These are phyloP conservation scores for Mallotus villosus DNA, from an alignment of 2,797 vertebrate genomes.

Conservation along the genomic window DNA sequence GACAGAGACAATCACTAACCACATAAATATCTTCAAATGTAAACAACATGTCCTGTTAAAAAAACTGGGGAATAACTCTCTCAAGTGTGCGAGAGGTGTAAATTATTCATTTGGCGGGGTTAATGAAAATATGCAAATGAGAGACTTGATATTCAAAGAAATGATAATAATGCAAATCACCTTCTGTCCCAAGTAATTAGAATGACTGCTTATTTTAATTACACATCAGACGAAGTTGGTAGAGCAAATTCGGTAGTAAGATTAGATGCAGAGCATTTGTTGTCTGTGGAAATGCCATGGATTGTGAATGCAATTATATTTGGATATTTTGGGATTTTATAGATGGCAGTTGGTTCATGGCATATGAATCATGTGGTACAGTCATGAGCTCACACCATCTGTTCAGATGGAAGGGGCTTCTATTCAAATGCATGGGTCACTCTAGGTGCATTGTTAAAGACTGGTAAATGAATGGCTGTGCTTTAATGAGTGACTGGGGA, in stretches of 20 bases:
- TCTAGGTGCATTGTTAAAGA: constrained; percentile 4
- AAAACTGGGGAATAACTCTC: constrained; percentile 50
- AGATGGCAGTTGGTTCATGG: constrained; percentile 3
- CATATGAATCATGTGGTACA: background rate
- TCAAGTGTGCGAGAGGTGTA: constrained; percentile 58
- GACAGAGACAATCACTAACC: constrained; percentile 34
- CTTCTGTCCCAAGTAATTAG: constrained; percentile 74
- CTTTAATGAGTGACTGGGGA: constrained; percentile 15
- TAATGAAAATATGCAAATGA: constrained; percentile 80
- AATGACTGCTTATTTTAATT: constrained; percentile 75
- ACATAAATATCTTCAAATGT: constrained; percentile 13
- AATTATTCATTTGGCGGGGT: constrained; percentile 73
- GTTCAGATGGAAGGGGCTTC: background rate
- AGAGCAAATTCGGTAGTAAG: constrained; percentile 3
- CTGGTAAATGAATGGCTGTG: constrained; percentile 11
- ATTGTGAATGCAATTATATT: constrained; percentile 7
- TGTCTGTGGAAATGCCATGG: constrained; percentile 13
- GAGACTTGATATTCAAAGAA: constrained; percentile 69
- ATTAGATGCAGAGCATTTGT: constrained; percentile 9
- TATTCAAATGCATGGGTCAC: constrained; percentile 9
- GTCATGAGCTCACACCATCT: constrained; percentile 5
- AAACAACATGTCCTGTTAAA: constrained; percentile 24
- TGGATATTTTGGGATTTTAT: constrained; percentile 7
- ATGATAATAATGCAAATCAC: constrained; percentile 67
- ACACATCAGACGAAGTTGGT: constrained; percentile 32